Evolutionary conservation across 2,113 vertebrate species (phyloP).

Genomic region (Microcebus lehilahytsara): DNA sequence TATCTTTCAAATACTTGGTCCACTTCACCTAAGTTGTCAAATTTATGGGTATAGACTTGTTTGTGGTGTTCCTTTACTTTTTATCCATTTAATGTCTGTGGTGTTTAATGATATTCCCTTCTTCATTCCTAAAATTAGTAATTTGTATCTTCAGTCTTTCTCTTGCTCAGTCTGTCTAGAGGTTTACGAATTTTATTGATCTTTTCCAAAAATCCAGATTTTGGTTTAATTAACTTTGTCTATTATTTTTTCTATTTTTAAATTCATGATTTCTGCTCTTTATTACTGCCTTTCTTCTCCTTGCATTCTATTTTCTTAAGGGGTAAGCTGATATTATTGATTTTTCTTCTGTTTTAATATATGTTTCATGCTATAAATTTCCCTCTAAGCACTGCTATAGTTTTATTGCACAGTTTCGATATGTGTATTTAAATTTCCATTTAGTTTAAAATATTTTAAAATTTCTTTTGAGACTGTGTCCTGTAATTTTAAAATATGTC

Average conservation of each 20-base stretch:
- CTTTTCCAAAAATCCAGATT: background rate
- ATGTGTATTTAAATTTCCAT: background rate
- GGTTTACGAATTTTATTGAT: background rate
- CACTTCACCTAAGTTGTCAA: background rate
- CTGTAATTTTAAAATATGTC: background rate
- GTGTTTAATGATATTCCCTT: background rate
- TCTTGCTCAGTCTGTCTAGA: background rate
- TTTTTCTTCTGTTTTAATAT: background rate
- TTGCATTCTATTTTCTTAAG: background rate
- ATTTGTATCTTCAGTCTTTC: background rate
- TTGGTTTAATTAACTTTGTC: background rate
- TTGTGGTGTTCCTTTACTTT: background rate
- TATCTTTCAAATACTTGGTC: background rate
- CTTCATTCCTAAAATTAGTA: background rate
- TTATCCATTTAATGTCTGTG: background rate
- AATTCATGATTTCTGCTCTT: background rate
- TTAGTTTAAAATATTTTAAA: background rate
- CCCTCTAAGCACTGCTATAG: background rate
- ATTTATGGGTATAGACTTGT: background rate
- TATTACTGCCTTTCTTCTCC: background rate
- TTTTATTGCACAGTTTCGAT: background rate
- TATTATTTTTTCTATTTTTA: conserved; percentile 1
- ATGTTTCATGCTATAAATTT: background rate
- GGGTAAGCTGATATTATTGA: background rate
- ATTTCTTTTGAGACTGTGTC: background rate